Evolutionary conservation across 2,113 vertebrate species (phyloP).

Genomic region (Urocynchramus pylzowi): DNA sequence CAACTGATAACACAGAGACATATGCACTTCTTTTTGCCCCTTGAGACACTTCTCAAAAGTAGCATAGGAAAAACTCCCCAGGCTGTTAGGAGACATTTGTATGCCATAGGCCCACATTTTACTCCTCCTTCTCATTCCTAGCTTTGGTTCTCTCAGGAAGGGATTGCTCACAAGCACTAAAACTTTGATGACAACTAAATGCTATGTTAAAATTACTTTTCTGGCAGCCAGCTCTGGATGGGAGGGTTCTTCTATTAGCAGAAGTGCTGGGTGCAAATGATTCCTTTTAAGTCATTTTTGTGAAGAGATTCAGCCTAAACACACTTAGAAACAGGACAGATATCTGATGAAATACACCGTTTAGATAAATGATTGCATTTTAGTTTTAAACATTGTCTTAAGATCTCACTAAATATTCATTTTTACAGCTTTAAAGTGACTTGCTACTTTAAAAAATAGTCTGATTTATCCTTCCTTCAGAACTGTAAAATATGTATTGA

Average conservation of each 20-base stretch:
- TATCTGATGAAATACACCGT: background rate
- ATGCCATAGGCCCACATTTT: background rate
- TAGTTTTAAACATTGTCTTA: background rate
- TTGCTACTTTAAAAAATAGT: background rate
- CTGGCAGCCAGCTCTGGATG: background rate
- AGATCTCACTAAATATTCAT: background rate
- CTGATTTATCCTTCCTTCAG: background rate
- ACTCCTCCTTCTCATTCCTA: background rate
- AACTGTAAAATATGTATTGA: conserved; percentile 2
- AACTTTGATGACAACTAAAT: background rate
- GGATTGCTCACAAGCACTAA: background rate
- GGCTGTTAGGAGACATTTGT: background rate
- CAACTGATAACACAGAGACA: background rate
- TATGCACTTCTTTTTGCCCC: background rate
- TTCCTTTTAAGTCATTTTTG: background rate
- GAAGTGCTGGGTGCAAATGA: background rate
- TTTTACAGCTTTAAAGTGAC: background rate
- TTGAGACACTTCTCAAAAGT: background rate
- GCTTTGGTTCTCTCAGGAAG: background rate
- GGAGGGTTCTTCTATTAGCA: background rate
- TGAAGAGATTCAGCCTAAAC: background rate
- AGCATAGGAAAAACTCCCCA: background rate
- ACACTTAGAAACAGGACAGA: background rate
- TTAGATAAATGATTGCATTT: background rate
- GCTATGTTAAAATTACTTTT: background rate